These are phyloP conservation scores for Budorcas taxicolor DNA, from an alignment of 2,113 vertebrate genomes.

Conservation along the genomic window DNA sequence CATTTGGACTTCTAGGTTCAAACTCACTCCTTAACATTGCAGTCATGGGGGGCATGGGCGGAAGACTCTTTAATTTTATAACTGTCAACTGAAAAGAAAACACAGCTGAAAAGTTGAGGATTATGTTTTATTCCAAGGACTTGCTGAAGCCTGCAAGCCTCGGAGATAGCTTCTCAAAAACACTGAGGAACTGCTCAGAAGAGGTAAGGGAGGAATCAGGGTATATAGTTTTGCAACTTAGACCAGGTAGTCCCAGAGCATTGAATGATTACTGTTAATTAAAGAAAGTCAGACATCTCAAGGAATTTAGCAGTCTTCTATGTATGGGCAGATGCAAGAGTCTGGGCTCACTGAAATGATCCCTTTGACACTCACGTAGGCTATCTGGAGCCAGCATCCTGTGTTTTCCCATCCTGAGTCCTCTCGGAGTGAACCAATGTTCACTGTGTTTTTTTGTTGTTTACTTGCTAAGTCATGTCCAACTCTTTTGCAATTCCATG, in stretches of 20 bases:
- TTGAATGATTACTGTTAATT: background rate
- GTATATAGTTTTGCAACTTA: background rate
- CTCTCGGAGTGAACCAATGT: background rate
- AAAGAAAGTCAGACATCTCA: background rate
- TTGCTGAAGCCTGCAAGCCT: background rate
- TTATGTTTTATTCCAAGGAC: background rate
- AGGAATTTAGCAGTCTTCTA: background rate
- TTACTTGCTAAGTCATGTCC: background rate
- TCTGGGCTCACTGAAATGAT: background rate
- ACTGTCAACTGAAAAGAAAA: background rate
- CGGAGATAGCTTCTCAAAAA: background rate
- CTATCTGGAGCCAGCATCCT: background rate
- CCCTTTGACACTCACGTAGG: background rate
- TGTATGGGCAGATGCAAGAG: background rate
- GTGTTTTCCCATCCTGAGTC: background rate
- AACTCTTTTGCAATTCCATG: background rate
- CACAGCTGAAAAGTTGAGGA: background rate
- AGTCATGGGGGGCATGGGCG: rapidly evolving
- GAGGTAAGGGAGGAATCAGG: background rate
- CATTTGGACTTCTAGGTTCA: background rate
- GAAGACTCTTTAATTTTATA: background rate
- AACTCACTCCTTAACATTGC: background rate
- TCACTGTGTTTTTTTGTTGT: background rate
- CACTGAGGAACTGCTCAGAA: background rate
- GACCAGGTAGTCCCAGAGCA: background rate